Percentiles rank a stretch among this genome's conserved stretches.
Evolutionary conservation across 2,797 vertebrate species (phyloP).

Genomic region (Myotis daubentonii): DNA sequence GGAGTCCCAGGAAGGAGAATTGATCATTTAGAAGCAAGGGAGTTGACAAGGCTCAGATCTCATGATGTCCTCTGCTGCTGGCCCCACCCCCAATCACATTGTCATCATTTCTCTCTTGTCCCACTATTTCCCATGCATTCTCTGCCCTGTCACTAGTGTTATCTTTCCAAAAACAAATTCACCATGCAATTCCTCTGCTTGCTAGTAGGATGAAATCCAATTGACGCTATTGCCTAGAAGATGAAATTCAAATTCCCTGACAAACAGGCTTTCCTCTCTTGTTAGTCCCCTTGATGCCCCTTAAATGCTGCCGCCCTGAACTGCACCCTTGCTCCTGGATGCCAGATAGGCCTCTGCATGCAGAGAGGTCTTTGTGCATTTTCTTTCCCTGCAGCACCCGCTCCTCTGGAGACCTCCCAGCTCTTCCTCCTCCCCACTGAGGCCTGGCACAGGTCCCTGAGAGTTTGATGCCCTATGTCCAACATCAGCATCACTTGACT

Average conservation of each 20-base stretch:
- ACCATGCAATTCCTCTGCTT: not conserved
- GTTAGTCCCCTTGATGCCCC: not conserved
- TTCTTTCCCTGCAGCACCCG: not conserved
- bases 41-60: not conserved
- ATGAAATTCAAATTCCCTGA: not conserved
- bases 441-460: not conserved
- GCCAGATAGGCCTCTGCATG: not conserved
- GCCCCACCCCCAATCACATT: not conserved
- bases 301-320: not conserved
- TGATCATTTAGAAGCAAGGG: not conserved
- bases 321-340: not conserved
- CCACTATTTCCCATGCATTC: rapidly evolving
- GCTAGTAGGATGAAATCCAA: not conserved
- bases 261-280: not conserved
- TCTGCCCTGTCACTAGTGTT: not conserved
- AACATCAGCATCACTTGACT: not conserved
- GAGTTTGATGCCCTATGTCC: not conserved
- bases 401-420: not conserved
- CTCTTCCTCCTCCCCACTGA: not conserved
- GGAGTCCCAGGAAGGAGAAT: not conserved
- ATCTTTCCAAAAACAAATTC: not conserved
- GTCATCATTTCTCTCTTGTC: not conserved
- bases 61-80: rapidly evolving
- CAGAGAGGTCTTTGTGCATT: not conserved
- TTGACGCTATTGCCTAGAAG: not conserved